Evolutionary conservation across 2,888 invertebrate species (phyloP), one percentile per base, ranked within the genome.

Genomic region (Bugula neritina): DNA sequence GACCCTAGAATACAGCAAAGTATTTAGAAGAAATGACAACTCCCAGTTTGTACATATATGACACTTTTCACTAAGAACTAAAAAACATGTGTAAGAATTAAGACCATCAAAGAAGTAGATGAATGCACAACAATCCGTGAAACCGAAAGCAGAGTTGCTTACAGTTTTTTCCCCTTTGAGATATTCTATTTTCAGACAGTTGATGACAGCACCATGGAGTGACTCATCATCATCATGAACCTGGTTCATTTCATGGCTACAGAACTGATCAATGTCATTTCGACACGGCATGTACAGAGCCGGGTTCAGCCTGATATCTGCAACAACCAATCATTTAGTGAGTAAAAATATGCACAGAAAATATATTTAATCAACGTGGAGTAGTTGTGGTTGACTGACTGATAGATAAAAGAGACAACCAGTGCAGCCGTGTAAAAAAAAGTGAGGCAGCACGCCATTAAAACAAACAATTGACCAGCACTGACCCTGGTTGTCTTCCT

Each of bases 261-360:
- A 91, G 81, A 89, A 89, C 78, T 90, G 90, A 73, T 89, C 88
- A 27, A 96, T 93, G 82, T 96, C 96, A 74, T 86, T 82, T 76
- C 89, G 89, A 81, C 97, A 97, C 21, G 91, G 89, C 77, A 89
- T 88, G 82, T 91, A 90, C 72, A 97, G 86, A 29, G 90, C 89
- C 1, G 91, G 92, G 86, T 96, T 94, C 74, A 96, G 90, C 74
- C 94, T 89, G 79, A 91, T 93, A 85, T 97, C 96, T 73, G 74
- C 17, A 74, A 69, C 2, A 31, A 3, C 3, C 13, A n/a, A 43
- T 43, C 43, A 43, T n/a, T n/a, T n/a, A n/a, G n/a, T n/a, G n/a
- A n/a, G n/a, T n/a, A n/a, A n/a, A n/a, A n/a, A n/a, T n/a, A n/a
- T n/a, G n/a, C n/a, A n/a, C n/a, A n/a, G n/a, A n/a, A n/a, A n/a